These are phyloP conservation scores for Rhinichthys klamathensis DNA, from an alignment of 2,113 vertebrate species.

Conservation along the genomic window DNA sequence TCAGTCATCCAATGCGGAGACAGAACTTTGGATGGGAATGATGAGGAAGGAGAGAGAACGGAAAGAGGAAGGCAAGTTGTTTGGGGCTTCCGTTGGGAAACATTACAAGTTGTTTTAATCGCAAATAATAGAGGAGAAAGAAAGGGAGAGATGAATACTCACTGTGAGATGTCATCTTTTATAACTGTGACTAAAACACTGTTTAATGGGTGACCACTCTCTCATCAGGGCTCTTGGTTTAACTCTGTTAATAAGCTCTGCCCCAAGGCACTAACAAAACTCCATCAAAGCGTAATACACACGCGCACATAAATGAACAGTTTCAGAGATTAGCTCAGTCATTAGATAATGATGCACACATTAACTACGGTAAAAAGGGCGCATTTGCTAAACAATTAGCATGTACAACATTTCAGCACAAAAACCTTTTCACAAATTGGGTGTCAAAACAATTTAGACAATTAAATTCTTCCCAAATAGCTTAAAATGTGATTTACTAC, in stretches of 20 bases:
- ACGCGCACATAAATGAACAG: neutral
- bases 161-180: conserved; percentile 33
- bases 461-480: conserved; percentile 5
- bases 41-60: conserved; percentile 37
- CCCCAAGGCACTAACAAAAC: conserved; percentile 39
- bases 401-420: neutral
- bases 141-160: neutral
- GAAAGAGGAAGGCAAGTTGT: conserved; percentile 26
- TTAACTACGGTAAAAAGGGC: conserved; percentile 18
- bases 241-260: conserved; percentile 49
- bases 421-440: neutral
- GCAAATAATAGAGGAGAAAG: conserved; percentile 12
- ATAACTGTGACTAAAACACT: conserved; percentile 51
- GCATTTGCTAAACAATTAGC: neutral
- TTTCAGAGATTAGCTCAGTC: conserved; percentile 15
- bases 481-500: conserved; percentile 18
- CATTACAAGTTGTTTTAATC: conserved; percentile 19
- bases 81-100: conserved; percentile 9
- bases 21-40: conserved; percentile 62
- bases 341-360: conserved; percentile 14
- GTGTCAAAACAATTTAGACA: neutral
- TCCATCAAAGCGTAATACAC: conserved; percentile 43
- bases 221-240: conserved; percentile 46
- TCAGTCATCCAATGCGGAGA: conserved; percentile 62
- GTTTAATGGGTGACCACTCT: conserved; percentile 50